Evolutionary conservation across 2,113 vertebrate genomes (phyloP).

Genomic region (Gadus macrocephalus): DNA sequence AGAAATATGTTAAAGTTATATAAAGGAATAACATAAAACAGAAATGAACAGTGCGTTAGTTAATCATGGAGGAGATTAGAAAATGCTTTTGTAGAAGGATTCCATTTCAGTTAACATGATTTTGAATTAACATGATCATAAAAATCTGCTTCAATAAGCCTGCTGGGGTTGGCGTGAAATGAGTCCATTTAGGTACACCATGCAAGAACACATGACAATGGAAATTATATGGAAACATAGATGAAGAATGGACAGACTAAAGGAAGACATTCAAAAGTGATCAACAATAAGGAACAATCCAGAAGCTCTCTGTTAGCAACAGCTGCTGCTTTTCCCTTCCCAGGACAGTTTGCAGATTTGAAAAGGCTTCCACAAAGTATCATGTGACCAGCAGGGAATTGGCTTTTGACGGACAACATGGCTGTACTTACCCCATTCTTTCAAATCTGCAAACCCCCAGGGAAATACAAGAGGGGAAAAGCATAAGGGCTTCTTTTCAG

Average conservation of each 20-base stretch:
- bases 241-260: slow-evolving; percentile 6
- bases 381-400: slow-evolving; percentile 33
- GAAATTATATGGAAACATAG: slow-evolving; percentile 20
- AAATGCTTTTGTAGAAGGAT: not conserved
- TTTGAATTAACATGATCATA: slow-evolving; percentile 5
- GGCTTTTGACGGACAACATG: slow-evolving; percentile 26
- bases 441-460: slow-evolving; percentile 42
- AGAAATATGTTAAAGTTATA: slow-evolving; percentile 8
- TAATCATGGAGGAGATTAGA: not conserved
- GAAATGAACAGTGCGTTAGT: slow-evolving; percentile 15
- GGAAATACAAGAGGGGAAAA: slow-evolving; percentile 11
- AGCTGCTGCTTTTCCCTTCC: slow-evolving; percentile 37
- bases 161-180: slow-evolving; percentile 41
- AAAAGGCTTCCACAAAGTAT: slow-evolving; percentile 38
- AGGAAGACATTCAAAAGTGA: slow-evolving; percentile 29
- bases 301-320: slow-evolving; percentile 44
- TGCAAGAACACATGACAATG: slow-evolving; percentile 35
- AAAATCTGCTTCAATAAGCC: not conserved
- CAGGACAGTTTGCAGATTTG: slow-evolving; percentile 48
- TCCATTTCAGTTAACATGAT: not conserved
- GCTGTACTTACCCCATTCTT: slow-evolving; percentile 37
- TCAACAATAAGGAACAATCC: slow-evolving; percentile 2
- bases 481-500: slow-evolving; percentile 18
- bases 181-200: slow-evolving; percentile 23
- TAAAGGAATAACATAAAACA: slow-evolving; percentile 33